Evolutionary conservation across 2,797 vertebrate species (phyloP).

Genomic region (Zalophus californianus): DNA sequence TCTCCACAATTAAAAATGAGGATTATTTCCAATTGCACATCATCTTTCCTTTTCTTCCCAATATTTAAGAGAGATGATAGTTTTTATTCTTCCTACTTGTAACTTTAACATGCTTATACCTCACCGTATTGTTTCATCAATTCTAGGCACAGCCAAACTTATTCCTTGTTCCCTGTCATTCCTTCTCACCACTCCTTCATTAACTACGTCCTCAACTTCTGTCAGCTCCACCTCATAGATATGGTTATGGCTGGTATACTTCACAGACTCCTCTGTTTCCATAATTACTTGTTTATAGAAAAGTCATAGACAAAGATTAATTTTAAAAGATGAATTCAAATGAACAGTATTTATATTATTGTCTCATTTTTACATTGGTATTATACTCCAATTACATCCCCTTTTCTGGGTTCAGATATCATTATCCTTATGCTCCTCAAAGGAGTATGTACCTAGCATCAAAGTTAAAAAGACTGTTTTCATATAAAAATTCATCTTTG

Average conservation of each 20-base stretch:
- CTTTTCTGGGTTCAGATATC: background rate
- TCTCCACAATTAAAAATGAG: background rate
- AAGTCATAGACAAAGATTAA: background rate
- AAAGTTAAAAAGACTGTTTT: conserved; percentile 16
- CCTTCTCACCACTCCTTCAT: background rate
- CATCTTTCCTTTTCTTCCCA: background rate
- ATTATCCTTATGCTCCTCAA: background rate
- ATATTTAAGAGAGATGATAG: background rate
- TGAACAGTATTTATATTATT: background rate
- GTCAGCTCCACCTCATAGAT: background rate
- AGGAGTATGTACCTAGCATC: background rate
- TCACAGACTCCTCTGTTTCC: background rate
- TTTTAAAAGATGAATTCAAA: background rate
- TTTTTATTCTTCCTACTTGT: background rate
- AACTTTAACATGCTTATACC: conserved; percentile 20
- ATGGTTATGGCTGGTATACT: background rate
- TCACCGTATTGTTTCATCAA: background rate
- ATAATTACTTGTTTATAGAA: conserved; percentile 28
- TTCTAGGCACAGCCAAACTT: background rate
- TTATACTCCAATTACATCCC: background rate
- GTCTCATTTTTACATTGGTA: conserved; percentile 7
- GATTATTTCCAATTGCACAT: background rate
- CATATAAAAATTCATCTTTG: background rate
- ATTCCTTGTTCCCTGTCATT: background rate
- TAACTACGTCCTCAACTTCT: background rate